Base-by-base conservation (phyloP, 2,113 vertebrate genomes). In the Protobothrops mucrosquamatus region DNA sequence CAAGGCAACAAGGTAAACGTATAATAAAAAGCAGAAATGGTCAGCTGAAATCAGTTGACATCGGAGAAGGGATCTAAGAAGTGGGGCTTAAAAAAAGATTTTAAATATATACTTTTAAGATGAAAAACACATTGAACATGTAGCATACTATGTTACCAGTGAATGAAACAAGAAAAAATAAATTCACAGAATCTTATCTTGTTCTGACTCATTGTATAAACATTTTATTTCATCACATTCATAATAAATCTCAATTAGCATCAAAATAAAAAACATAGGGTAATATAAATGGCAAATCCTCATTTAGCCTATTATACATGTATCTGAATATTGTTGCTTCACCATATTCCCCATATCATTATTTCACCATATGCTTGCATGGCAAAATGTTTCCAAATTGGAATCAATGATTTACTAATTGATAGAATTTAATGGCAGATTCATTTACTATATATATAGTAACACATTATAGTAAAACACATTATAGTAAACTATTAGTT, bases 211-310 rank as follows among this genome's bases (percentile, higher is more conserved):
- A 93, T 69, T 87, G 93, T 92, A 95, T 43, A 94, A 96, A 95
- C 52, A 95, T 52, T 94, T 92, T 95, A 23, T 64, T 3, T 3
- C 22, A 94, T 43, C 94, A 95, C 94, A 95, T 92, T 94, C 95
- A 93, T 93, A 94, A 93, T 0, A 92, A 55, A 92, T 93, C 0
- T 46, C 91, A 96, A 95, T 4, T 94, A 92, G 64, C 52, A 87
- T 0, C 51, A 92, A 89, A 89, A 86, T 93, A 56, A 91, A 85
- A 93, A 94, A 34, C 91, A 91, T 89, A 90, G 91, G 94, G 64
- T 61, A 93, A 92, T 94, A 95, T 34, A 95, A 89, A 92, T 90
- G 88, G 74, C 46, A 95, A 95, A 54, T 93, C 39, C 92, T 0
- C 56, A 64, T 93, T 96, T 92, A 69, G 85, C 93, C 94, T 93